phyloP scores from a whole-genome alignment of 37 sponge, comb jelly and placozoan genomes.

The Diacarnus erythraeanus region DNA sequence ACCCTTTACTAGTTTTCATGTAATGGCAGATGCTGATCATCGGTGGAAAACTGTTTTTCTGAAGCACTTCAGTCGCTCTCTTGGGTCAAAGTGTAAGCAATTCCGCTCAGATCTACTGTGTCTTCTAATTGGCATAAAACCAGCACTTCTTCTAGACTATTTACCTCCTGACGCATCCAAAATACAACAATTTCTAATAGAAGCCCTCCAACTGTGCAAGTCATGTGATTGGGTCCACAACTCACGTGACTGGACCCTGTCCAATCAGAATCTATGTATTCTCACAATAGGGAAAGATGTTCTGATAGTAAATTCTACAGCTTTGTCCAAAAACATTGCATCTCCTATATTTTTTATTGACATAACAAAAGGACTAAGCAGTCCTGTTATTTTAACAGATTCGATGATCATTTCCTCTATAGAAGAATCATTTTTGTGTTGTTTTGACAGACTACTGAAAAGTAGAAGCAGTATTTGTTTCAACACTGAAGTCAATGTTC shows the following conservation, averaged over 20 bases:
- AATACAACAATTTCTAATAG: conserved; percentile 8
- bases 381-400: neutral
- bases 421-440: neutral
- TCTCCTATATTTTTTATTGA: neutral
- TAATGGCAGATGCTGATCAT: neutral
- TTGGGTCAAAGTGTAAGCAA: conserved; percentile 8
- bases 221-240: too few species aligned
- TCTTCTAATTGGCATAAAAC: conserved; percentile 15
- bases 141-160: conserved; percentile 28
- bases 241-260: too few species aligned
- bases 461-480: neutral
- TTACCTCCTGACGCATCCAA: conserved; percentile 8
- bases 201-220: neutral
- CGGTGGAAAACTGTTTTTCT: neutral
- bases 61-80: conserved; percentile 2
- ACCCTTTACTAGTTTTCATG: neutral
- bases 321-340: neutral
- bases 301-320: neutral
- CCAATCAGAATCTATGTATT: neutral
- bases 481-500: neutral
- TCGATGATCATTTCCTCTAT: too few species aligned
- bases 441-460: neutral
- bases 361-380: neutral
- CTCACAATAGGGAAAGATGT: conserved; percentile 8
- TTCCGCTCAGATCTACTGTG: neutral